phyloP scores from a whole-genome alignment of 2,888 invertebrate genomes.

The Andrena praecox region DNA sequence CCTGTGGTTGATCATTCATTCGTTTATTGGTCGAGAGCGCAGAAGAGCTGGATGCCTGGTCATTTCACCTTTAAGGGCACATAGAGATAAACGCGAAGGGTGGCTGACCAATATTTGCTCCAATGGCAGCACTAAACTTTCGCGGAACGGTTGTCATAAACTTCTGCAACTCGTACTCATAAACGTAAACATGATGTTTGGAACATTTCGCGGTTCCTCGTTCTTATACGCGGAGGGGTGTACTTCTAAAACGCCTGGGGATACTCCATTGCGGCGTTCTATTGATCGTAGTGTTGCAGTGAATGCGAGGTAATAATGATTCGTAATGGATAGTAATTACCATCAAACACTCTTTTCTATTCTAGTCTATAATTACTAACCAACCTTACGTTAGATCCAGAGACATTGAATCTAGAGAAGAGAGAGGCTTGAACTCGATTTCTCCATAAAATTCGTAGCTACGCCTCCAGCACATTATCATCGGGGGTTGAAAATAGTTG shows the following conservation, averaged over 20 bases:
- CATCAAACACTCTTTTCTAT: not conserved
- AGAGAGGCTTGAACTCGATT: too few species aligned
- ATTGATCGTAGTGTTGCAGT: too few species aligned
- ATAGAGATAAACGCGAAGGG: not conserved
- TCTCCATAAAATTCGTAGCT: too few species aligned
- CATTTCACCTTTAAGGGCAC: not conserved
- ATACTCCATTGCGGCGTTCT: not conserved
- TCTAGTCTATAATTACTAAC: too few species aligned
- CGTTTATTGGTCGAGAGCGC: not conserved
- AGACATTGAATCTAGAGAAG: too few species aligned
- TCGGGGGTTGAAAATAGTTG: too few species aligned
- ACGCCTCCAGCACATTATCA: too few species aligned
- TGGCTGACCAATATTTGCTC: constrained; percentile 7
- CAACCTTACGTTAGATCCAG: too few species aligned
- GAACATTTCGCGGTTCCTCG: constrained; percentile 3
- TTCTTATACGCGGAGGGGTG: not conserved
- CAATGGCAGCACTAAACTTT: not conserved
- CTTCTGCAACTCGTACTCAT: not conserved
- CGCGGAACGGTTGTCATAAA: constrained; percentile 11
- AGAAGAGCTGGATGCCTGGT: not conserved
- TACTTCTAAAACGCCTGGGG: not conserved
- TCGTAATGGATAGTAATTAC: too few species aligned
- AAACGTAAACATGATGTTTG: constrained; percentile 10
- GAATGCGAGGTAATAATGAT: too few species aligned
- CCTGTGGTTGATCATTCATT: not conserved